Evolutionary conservation across 2,113 vertebrate genomes (phyloP).

Genomic region (Plotosus lineatus): DNA sequence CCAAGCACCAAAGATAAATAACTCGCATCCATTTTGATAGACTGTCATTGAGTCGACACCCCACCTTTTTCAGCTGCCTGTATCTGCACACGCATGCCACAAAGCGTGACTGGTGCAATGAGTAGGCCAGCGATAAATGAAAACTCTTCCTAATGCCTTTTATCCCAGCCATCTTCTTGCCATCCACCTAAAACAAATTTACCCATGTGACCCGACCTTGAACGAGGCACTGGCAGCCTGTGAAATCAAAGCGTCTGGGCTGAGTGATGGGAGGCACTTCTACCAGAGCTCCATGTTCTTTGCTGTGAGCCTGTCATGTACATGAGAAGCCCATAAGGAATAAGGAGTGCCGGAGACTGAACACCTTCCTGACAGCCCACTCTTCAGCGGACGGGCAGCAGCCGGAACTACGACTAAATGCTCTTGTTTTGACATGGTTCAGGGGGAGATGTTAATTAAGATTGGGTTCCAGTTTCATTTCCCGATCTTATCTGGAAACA

Average conservation of each 20-base stretch:
- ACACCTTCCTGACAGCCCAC: conserved; percentile 30
- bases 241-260: conserved; percentile 38
- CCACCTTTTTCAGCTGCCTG: not conserved
- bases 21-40: not conserved
- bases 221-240: conserved; percentile 47
- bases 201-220: conserved; percentile 21
- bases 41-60: not conserved
- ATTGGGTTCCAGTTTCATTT: conserved; percentile 36
- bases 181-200: conserved; percentile 44
- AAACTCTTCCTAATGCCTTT: conserved; percentile 20
- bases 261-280: conserved; percentile 30
- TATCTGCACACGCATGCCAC: conserved; percentile 51
- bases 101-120: conserved; percentile 44
- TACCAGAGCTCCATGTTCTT: conserved; percentile 33
- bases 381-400: conserved; percentile 45
- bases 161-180: conserved; percentile 15
- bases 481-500: conserved; percentile 45
- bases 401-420: conserved; percentile 24
- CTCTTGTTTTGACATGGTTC: conserved; percentile 51
- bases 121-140: conserved; percentile 40
- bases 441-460: conserved; percentile 59
- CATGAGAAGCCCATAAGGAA: conserved; percentile 20
- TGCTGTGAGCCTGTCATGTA: conserved; percentile 37
- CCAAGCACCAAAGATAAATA: conserved; percentile 41
- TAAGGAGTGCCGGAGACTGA: conserved; percentile 5